phyloP scores from a whole-genome alignment of 2,888 invertebrate species.

The Clivina fossor region DNA sequence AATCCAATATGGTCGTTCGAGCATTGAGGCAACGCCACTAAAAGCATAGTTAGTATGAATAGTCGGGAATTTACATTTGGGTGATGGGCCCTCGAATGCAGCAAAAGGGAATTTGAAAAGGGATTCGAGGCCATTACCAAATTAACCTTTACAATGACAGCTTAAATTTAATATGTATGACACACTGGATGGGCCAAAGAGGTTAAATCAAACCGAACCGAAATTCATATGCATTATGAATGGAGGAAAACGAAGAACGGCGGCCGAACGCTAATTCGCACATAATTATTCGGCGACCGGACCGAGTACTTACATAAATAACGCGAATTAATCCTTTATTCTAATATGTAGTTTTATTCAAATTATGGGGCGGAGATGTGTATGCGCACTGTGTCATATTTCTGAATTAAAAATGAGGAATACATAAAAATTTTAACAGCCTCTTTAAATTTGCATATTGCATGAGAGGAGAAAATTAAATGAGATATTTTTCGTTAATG shows the following conservation, averaged over 20 bases:
- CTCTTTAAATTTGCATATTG: no score
- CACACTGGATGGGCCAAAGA: conserved; percentile 10
- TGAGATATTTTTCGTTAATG: no score
- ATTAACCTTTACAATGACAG: conserved; percentile 32
- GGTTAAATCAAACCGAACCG: conserved; percentile 19
- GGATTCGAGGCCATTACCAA: conserved; percentile 30
- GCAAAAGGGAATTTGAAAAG: conserved; percentile 29
- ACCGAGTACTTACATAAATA: no score
- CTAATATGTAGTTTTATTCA: no score
- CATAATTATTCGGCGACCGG: no score
- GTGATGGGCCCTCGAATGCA: conserved; percentile 8
- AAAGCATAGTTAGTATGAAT: conserved; percentile 31
- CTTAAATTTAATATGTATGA: conserved; percentile 30
- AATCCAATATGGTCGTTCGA: conserved; percentile 23
- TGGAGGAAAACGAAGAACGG: not conserved
- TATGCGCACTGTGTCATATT: no score
- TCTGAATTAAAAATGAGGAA: no score
- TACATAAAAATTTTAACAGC: no score
- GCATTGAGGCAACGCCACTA: conserved; percentile 2
- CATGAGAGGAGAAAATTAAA: no score
- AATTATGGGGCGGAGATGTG: no score
- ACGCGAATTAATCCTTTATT: no score
- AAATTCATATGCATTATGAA: conserved; percentile 22
- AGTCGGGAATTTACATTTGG: conserved; percentile 32
- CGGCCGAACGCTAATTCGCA: not conserved